A percentile compares a stretch with the other conserved stretches of the same genome.
Conservation (phyloP, 1,140 invertebrate genomes). For the Tetramorium simillimum region DNA sequence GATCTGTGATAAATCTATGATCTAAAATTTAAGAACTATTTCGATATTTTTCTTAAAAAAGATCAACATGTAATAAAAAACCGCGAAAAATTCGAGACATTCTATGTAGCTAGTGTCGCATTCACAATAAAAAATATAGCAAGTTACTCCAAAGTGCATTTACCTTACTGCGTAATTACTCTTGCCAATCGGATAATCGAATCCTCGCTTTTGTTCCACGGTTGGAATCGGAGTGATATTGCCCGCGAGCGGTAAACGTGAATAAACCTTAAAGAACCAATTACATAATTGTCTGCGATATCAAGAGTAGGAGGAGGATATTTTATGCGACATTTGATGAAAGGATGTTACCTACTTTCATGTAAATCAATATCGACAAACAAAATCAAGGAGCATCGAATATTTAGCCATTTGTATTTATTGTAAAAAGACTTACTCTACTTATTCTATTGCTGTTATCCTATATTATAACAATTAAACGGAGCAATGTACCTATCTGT, state of each 20-base stretch:
- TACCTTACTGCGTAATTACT: conserved; percentile 64
- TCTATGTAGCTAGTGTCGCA: background rate
- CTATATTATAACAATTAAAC: background rate
- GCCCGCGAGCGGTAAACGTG: background rate
- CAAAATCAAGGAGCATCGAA: conserved; percentile 20
- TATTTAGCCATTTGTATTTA: background rate
- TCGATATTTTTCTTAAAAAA: background rate
- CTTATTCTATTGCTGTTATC: background rate
- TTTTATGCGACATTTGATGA: background rate
- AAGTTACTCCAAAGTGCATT: conserved; percentile 58
- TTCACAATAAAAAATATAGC: conserved; percentile 38
- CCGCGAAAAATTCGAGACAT: background rate
- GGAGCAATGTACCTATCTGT: background rate
- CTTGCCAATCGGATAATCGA: conserved; percentile 53
- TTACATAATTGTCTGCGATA: conserved; percentile 42
- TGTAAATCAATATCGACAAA: conserved; percentile 24
- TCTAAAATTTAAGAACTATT: background rate
- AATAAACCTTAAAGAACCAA: conserved; percentile 37
- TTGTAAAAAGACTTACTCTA: background rate
- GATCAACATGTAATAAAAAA: background rate
- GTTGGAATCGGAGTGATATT: background rate
- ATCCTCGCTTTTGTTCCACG: conserved; percentile 45
- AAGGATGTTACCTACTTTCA: background rate
- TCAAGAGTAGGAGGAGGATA: background rate
- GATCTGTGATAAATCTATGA: too few relatives aligned